These are phyloP conservation scores for Drosophila infuscata DNA, from an alignment of 2,888 invertebrate species.

Conservation along the genomic window DNA sequence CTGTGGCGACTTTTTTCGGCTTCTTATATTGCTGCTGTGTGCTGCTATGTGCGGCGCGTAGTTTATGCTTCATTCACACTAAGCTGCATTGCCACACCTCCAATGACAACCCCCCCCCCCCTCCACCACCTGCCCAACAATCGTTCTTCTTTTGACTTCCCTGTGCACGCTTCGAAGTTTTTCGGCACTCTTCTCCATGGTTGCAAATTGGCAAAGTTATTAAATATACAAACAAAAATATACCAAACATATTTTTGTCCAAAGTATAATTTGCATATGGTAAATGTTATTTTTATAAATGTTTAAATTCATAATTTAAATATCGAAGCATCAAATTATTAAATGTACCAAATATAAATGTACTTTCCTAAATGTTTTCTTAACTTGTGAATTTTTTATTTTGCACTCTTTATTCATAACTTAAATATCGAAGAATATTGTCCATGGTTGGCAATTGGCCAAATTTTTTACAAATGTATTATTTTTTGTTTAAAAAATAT, in stretches of 20 bases:
- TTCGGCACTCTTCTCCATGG: constrained; percentile 23
- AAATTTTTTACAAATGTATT: background rate
- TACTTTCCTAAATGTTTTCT: background rate
- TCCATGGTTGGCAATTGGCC: background rate
- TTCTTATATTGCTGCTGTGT: constrained; percentile 12
- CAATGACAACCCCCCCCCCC: constrained; percentile 1
- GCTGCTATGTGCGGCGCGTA: constrained; percentile 28
- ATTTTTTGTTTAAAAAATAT: too few relatives aligned
- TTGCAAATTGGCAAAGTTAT: background rate
- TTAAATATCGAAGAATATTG: background rate
- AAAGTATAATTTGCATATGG: background rate
- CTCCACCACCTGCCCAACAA: background rate
- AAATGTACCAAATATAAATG: background rate
- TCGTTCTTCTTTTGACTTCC: constrained; percentile 6
- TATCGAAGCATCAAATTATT: background rate
- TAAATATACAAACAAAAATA: background rate
- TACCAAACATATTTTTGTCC: background rate
- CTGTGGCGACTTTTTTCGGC: constrained; percentile 22
- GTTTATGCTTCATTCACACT: constrained; percentile 59
- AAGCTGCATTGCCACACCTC: constrained; percentile 53
- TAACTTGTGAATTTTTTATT: background rate
- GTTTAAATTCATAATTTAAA: background rate
- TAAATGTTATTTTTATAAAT: background rate
- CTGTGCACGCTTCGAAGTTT: constrained; percentile 16
- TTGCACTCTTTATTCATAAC: background rate